Percentiles rank a stretch among this genome's conserved stretches.
Conservation (phyloP, 2,113 vertebrate genomes). For the Pavo muticus region DNA sequence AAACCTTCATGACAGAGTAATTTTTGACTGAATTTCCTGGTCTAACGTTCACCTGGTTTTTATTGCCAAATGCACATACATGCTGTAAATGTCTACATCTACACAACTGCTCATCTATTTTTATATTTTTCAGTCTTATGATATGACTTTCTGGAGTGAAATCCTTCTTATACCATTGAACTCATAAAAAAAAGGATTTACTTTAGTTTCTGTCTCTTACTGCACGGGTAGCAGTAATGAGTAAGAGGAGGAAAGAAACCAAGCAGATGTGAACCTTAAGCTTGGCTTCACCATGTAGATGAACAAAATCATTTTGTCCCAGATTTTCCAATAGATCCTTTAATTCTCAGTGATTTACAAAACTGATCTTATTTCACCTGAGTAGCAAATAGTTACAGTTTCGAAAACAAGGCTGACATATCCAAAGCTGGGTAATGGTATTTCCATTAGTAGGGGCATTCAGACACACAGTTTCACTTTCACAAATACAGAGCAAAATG, state of each 20-base stretch:
- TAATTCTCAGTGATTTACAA: background rate
- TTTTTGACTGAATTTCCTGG: background rate
- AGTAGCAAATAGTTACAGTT: background rate
- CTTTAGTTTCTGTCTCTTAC: background rate
- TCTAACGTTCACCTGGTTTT: background rate
- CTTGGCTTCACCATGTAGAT: background rate
- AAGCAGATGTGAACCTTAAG: background rate
- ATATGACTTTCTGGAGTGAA: background rate
- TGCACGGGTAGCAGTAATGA: background rate
- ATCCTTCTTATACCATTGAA: background rate
- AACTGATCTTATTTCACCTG: background rate
- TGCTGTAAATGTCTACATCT: background rate
- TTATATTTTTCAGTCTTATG: background rate
- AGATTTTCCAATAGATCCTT: background rate
- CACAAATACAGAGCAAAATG: background rate
- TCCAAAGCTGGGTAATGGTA: background rate
- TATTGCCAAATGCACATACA: background rate
- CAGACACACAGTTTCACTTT: background rate
- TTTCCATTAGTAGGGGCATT: too few relatives aligned
- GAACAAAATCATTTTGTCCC: background rate
- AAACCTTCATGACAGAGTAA: constrained; percentile 4
- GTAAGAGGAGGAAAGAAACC: background rate
- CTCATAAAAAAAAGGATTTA: background rate
- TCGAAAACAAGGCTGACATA: background rate
- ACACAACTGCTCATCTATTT: background rate